Conservation (phyloP, 1,140 invertebrate genomes). For the Drosophila ironensis region DNA sequence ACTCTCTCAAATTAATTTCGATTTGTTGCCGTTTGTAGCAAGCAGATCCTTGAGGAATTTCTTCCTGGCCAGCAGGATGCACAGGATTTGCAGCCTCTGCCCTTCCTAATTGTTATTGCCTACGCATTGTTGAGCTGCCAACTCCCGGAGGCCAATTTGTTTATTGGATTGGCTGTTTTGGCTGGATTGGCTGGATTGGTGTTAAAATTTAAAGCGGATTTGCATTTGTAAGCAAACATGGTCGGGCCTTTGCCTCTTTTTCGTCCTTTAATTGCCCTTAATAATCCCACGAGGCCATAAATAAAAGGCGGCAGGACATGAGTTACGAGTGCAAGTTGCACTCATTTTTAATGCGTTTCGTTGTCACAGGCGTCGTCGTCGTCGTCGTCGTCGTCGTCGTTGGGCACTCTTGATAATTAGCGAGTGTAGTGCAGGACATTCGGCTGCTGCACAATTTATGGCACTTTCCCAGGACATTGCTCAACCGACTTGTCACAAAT, state of each 20-base stretch:
- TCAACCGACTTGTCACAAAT: constrained; percentile 58
- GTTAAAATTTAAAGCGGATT: constrained; percentile 55
- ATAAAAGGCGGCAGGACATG: constrained; percentile 27
- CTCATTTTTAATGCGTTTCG: constrained; percentile 28
- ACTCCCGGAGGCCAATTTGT: constrained; percentile 62
- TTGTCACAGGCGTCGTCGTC: constrained; percentile 4
- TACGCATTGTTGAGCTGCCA: constrained; percentile 62
- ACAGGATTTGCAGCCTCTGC: constrained; percentile 43
- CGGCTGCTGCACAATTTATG: constrained; percentile 56
- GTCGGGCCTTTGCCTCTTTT: background rate
- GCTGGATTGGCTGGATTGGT: constrained; percentile 28
- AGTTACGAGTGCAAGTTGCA: constrained; percentile 36
- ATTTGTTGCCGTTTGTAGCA: constrained; percentile 54
- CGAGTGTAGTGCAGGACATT: constrained; percentile 27
- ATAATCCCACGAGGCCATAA: constrained; percentile 38
- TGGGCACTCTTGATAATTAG: constrained; percentile 68
- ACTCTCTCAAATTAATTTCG: constrained; percentile 62
- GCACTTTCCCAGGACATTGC: constrained; percentile 50
- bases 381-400: background rate
- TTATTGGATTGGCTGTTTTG: constrained; percentile 55
- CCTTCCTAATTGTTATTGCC: constrained; percentile 74
- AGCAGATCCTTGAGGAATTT: constrained; percentile 63
- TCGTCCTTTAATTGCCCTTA: constrained; percentile 38
- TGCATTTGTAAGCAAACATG: constrained; percentile 16
- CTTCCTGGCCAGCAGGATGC: background rate